Conservation (phyloP, 2,113 vertebrate species). For the Sinocyclocheilus anophthalmus region DNA sequence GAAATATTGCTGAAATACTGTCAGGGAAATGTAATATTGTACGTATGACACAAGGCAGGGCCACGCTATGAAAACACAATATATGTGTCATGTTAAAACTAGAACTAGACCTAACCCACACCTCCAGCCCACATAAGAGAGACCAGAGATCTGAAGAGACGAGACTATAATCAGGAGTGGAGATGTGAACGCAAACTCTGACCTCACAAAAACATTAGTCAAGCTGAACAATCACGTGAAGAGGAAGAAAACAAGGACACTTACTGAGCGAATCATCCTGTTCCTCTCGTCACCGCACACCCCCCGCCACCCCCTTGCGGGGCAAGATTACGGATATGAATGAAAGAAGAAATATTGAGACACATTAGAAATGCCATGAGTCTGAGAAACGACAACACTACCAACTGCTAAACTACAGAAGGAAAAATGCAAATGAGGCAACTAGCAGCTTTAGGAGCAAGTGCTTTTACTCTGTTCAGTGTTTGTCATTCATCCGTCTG, state of each 20-base stretch:
- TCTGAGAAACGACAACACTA: neutral
- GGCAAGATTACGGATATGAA: too few species aligned
- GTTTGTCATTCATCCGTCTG: neutral
- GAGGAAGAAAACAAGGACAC: conserved; percentile 30
- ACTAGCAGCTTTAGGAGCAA: neutral
- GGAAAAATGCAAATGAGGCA: neutral
- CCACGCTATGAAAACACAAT: neutral
- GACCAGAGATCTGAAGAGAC: neutral
- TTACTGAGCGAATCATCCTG: conserved; percentile 6
- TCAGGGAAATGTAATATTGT: neutral
- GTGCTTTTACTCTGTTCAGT: neutral
- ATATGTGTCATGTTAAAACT: neutral
- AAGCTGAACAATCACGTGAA: neutral
- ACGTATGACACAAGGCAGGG: neutral
- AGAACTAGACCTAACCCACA: neutral
- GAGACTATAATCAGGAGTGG: neutral
- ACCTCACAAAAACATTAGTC: too few species aligned
- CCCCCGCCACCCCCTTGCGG: too few species aligned
- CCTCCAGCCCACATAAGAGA: neutral
- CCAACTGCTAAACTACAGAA: neutral
- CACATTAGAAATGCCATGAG: neutral
- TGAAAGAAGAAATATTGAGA: conserved; percentile 16
- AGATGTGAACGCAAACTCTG: neutral
- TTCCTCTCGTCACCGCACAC: neutral
- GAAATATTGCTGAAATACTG: too few species aligned